These are phyloP conservation scores for Sterna hirundo DNA, from an alignment of 2,113 vertebrate species.

Conservation along the genomic window DNA sequence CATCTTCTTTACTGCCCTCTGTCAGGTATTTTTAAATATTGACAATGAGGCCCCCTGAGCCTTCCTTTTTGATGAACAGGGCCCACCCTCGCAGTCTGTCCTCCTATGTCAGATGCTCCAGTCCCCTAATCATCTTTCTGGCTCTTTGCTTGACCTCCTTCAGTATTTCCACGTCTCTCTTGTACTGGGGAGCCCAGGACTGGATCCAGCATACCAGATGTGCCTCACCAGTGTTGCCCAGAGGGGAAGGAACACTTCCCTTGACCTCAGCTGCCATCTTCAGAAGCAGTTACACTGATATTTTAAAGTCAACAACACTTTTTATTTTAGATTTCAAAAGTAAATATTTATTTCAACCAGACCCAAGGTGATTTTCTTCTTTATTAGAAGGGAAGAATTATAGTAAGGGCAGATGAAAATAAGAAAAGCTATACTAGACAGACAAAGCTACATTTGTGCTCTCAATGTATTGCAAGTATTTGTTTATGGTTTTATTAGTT, in stretches of 20 bases:
- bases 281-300: neutral
- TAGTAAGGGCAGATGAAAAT: neutral
- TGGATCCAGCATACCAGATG: neutral
- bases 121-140: neutral
- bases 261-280: neutral
- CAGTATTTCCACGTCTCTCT: neutral
- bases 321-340: neutral
- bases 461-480: neutral
- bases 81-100: neutral
- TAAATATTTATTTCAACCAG: neutral
- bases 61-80: neutral
- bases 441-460: neutral
- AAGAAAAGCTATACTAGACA: neutral
- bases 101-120: neutral
- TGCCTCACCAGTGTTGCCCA: neutral
- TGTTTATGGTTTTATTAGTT: neutral
- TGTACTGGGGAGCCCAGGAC: neutral
- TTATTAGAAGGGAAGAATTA: neutral
- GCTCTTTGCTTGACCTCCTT: neutral
- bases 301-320: neutral
- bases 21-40: neutral
- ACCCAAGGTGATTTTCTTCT: neutral
- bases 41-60: neutral
- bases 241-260: neutral
- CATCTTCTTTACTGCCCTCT: neutral